Base-by-base conservation (phyloP, 2,797 vertebrate genomes). In the Syndactyla subalaris region DNA sequence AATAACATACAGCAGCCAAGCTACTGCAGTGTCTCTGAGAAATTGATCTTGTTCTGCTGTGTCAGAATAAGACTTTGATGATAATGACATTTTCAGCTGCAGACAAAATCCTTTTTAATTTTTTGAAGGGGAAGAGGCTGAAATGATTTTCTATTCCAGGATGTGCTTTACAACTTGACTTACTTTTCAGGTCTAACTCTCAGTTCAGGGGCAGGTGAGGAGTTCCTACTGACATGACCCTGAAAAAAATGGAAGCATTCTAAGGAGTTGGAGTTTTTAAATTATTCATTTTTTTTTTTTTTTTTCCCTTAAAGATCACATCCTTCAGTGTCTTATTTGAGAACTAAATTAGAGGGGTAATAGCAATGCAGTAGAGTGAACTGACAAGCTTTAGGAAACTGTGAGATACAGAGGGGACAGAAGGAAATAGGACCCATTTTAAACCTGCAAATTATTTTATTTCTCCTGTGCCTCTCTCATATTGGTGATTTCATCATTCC, bases 51-150 rank as follows among this genome's bases (percentile, higher is more conserved):
- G 71, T 95, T 94, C 74, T 89, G 67, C 85, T 94, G 51, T 95
- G 95, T 92, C 96, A 96, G 87, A 88, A 80, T 88, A 92, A 84
- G 68, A 81, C 88, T 96, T 95, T 94, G 92, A 96, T 92, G 88
- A 92, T 95, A 94, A 96, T 93, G 75, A 93, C 75, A 96, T 94
- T 93, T 96, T 88, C 87, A 93, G 68, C 59, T 92, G 59, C 88
- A 94, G 88, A 96, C 57, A 95, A 93, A 95, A 94, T 95, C 87
- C 87, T 91, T 95, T 93, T 80, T 86, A 94, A 93, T 93, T 95
- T 89, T 96, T 95, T 95, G 90, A 95, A 94, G 45, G 54, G 15
- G 38, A 93, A 90, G 32, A 92, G 41, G 14, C 66, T 79, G 74
- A 96, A 93, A 92, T 77, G 5, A 75, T 93, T 96, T 95, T 93